Evolutionary conservation across 2,113 vertebrate species (phyloP), one percentile per base, ranked within the genome.

Genomic region (Lampris incognitus): DNA sequence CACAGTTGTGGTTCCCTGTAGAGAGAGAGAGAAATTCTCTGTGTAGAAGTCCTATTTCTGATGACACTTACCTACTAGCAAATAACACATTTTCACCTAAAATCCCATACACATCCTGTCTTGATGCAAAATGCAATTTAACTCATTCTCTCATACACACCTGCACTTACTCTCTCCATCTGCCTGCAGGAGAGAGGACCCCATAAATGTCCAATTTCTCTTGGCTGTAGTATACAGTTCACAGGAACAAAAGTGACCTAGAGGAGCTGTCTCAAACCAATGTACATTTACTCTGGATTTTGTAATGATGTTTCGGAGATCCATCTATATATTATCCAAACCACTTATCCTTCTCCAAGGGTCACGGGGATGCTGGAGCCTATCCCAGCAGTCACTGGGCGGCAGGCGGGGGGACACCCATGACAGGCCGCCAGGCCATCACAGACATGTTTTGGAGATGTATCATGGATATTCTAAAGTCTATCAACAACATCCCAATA

Each of bases 191-290:
- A 73, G 60, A 42, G 6, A 44, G 11, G 9, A 48, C 56, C 1
- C 46, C 38, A 52, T 69, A 51, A 84, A 78, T 65, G 58, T 63
- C 66, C 38, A 55, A 59, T 67, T 57, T 6, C 11, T 69, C 44
- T 4, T 36, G 10, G 6, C 58, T 48, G 51, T 41, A 11, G 13
- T 3, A 7, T 13, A 63, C 37, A 48, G n/a, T 8, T 54, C 8
- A 51, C 1, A 51, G 4, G 8, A 11, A 55, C 2, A 41, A 69
- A 40, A 38, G 44, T 8, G 40, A 51, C 50, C 50, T 63, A 52
- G 63, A 3, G 38, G n/a, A 41, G 42, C 48, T 10, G 66, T 66
- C 5, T 13, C 48, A 51, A 8, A 24, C 24, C 24, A 24, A 24
- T 24, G 24, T 24, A 24, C 24, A 24, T 24, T 24, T 24, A 24